Conservation (phyloP, 2,888 invertebrate species). For the Lycia hirtaria region DNA sequence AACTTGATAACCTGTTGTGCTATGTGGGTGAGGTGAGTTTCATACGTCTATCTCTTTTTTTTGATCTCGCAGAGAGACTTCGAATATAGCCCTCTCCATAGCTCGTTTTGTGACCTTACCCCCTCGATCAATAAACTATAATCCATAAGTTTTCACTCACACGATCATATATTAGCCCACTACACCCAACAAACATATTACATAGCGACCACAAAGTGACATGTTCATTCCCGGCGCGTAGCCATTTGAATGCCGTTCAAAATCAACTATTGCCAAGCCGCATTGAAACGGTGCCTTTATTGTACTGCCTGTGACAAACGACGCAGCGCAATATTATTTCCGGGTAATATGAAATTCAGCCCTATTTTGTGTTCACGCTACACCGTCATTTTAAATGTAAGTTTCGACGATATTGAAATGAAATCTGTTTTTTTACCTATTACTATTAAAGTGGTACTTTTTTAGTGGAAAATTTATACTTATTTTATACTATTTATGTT, state of each 20-base stretch:
- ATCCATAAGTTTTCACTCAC: not conserved
- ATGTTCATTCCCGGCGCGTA: conserved; percentile 49
- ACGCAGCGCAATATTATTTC: conserved; percentile 26
- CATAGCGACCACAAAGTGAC: conserved; percentile 48
- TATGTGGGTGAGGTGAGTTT: too few species aligned
- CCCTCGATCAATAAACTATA: too few species aligned
- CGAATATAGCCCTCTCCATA: too few species aligned
- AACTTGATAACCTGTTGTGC: too few species aligned
- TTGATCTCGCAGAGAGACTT: too few species aligned
- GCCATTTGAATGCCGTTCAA: conserved; percentile 45
- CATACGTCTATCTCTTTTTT: too few species aligned
- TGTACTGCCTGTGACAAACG: conserved; percentile 34
- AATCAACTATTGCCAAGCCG: conserved; percentile 58
- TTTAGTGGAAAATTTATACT: too few species aligned
- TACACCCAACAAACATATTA: conserved; percentile 34
- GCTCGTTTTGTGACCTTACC: too few species aligned
- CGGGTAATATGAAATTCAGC: conserved; percentile 17
- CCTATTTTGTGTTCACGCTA: conserved; percentile 5
- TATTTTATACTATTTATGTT: too few species aligned
- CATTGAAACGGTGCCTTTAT: conserved; percentile 39
- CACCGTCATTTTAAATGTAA: not conserved
- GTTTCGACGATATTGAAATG: not conserved
- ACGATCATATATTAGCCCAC: not conserved
- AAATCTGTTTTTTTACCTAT: too few species aligned
- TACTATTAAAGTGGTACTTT: too few species aligned